Percentiles rank a stretch among this genome's conserved stretches.
These are phyloP conservation scores for Syngnathus typhle DNA, from an alignment of 2,113 vertebrate genomes.

Conservation along the genomic window DNA sequence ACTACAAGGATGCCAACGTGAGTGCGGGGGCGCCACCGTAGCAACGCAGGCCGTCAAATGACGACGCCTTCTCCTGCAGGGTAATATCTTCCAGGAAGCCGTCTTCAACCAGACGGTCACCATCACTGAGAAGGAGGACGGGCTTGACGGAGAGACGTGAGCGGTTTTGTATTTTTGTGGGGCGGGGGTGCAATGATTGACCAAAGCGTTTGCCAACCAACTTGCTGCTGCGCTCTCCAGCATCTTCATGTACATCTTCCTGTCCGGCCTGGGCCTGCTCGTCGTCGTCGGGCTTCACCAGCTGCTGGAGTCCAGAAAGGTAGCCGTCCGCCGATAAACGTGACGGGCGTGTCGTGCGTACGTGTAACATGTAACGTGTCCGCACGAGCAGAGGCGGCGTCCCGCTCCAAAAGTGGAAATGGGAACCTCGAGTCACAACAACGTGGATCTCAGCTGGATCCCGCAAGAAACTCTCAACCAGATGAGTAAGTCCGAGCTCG, in stretches of 20 bases:
- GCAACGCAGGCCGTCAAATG: not conserved
- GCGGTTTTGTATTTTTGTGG: conserved; percentile 25
- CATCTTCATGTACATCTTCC: conserved; percentile 98
- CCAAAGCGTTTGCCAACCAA: no score
- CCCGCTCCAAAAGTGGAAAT: conserved; percentile 90
- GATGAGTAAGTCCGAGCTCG: conserved; percentile 81
- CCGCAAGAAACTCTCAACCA: conserved; percentile 97
- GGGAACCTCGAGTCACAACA: conserved; percentile 91
- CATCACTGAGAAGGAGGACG: conserved; percentile 90
- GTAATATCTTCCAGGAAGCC: conserved; percentile 93
- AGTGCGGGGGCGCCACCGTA: conserved; percentile 17
- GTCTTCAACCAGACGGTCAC: conserved; percentile 99
- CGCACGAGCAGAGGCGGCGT: conserved; percentile 78
- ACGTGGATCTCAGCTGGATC: conserved; percentile 99
- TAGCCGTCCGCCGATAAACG: conserved; percentile 30
- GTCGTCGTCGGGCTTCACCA: conserved; percentile 91
- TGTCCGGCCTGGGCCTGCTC: conserved; percentile 87
- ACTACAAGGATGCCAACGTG: conserved; percentile 90
- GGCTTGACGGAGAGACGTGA: conserved; percentile 96
- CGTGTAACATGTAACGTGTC: not conserved
- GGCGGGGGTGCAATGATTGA: no score
- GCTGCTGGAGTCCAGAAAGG: conserved; percentile 94
- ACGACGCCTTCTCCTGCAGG: conserved; percentile 60
- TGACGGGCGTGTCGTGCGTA: not conserved
- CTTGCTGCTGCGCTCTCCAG: conserved; percentile 58